Conservation (phyloP, 2,888 invertebrate species). For the Sylvicola fuscatus region DNA sequence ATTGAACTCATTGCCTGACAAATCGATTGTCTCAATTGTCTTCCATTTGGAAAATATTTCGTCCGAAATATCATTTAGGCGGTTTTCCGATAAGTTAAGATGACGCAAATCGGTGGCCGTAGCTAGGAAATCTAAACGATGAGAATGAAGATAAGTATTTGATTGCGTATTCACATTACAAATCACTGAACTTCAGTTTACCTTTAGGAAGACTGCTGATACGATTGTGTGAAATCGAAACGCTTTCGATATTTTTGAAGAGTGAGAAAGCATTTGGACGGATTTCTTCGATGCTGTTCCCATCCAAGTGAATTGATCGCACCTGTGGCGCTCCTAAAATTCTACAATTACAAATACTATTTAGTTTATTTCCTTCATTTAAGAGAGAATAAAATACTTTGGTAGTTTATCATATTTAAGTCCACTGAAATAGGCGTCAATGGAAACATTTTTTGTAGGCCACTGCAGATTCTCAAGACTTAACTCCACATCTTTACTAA, state of each 20-base stretch:
- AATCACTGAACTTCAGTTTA: no score
- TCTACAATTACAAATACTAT: no score
- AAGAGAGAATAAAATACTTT: conserved; percentile 3
- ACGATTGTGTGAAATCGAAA: conserved; percentile 2
- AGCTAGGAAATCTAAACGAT: conserved; percentile 6
- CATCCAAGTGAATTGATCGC: conserved; percentile 2
- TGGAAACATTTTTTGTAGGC: conserved; percentile 1
- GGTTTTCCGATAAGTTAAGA: conserved; percentile 6
- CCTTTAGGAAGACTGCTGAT: conserved; percentile 5
- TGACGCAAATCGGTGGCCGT: conserved; percentile 2
- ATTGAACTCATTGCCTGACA: background rate
- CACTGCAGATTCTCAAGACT: conserved; percentile 3
- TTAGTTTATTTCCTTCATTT: no score
- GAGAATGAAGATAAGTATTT: no score
- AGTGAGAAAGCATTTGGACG: conserved; percentile 3
- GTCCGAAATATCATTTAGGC: conserved; percentile 4
- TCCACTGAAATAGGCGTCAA: conserved; percentile 2
- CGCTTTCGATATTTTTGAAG: conserved; percentile 3
- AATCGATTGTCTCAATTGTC: no score
- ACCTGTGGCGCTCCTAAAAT: background rate
- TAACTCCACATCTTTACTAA: background rate
- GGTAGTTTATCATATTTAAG: conserved; percentile 1
- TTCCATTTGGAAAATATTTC: conserved; percentile 3
- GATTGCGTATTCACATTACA: no score
- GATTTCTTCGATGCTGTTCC: conserved; percentile 1